These are phyloP conservation scores for Forbesichthys agassizii DNA, from an alignment of 2,113 vertebrate species.

Conservation along the genomic window DNA sequence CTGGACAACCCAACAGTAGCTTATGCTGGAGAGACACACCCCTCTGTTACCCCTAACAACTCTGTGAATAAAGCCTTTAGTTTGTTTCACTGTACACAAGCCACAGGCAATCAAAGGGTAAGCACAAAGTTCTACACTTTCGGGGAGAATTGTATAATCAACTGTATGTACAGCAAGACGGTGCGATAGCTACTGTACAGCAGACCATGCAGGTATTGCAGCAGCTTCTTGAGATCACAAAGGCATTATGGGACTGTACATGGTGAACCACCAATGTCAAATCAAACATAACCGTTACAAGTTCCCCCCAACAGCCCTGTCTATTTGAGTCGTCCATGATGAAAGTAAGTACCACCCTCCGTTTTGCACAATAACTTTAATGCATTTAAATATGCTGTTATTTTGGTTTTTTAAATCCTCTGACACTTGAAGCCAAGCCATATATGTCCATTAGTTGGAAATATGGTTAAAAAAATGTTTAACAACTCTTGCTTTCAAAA, in stretches of 20 bases:
- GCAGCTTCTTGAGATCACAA: slow-evolving; percentile 20
- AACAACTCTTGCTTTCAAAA: too few relatives aligned
- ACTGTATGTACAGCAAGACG: slow-evolving; percentile 13
- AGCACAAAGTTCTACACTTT: not conserved
- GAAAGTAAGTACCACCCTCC: not conserved
- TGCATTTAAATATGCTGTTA: not conserved
- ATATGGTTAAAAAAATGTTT: not conserved
- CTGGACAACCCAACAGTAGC: slow-evolving; percentile 57
- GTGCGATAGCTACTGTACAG: not conserved
- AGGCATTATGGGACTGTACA: slow-evolving; percentile 1
- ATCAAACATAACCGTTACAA: slow-evolving; percentile 1
- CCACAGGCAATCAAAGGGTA: slow-evolving; percentile 20
- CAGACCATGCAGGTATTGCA: slow-evolving; percentile 37
- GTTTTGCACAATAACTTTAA: not conserved
- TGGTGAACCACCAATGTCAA: not conserved
- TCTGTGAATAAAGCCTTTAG: slow-evolving; percentile 31
- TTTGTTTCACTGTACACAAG: slow-evolving; percentile 34
- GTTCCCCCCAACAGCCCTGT: slow-evolving; percentile 17
- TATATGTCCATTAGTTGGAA: not conserved
- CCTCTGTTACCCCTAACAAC: slow-evolving; percentile 44
- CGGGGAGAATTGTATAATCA: not conserved
- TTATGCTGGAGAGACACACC: slow-evolving; percentile 59
- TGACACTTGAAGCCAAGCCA: not conserved
- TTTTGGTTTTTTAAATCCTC: not conserved
- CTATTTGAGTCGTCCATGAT: not conserved